phyloP scores from a whole-genome alignment of 1,140 invertebrate genomes.

The Tetramorium simillimum region DNA sequence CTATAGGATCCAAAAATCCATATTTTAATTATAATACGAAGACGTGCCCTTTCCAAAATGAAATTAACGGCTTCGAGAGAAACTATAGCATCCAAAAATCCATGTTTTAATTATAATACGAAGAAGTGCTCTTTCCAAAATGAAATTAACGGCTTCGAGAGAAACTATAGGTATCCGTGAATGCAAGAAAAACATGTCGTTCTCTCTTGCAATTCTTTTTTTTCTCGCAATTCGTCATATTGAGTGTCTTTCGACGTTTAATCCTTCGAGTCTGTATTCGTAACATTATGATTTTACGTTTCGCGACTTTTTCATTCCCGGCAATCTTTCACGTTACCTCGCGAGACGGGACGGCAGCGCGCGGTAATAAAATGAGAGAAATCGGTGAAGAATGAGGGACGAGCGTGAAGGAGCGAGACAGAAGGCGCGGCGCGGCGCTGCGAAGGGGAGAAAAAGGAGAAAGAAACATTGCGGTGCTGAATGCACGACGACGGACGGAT shows the following conservation, averaged over 20 bases:
- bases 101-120: no score
- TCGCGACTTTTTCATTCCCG: not conserved
- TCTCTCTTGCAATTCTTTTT: not conserved
- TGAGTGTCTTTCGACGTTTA: conserved; percentile 19
- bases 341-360: conserved; percentile 42
- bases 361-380: conserved; percentile 69
- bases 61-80: no score
- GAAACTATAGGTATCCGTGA: no score
- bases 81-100: no score
- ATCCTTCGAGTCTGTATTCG: conserved; percentile 53
- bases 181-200: not conserved
- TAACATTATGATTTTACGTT: conserved; percentile 39
- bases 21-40: no score
- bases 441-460: not conserved
- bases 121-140: no score
- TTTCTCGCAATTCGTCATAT: not conserved
- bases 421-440: not conserved
- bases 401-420: conserved; percentile 33
- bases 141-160: no score
- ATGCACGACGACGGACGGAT: conserved; percentile 18
- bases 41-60: no score
- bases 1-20: no score
- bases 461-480: conserved; percentile 14
- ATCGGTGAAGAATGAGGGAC: conserved; percentile 44
- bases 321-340: conserved; percentile 3